Evolutionary conservation across 2,113 vertebrate species (phyloP).

Genomic region (Leucosticte australis): DNA sequence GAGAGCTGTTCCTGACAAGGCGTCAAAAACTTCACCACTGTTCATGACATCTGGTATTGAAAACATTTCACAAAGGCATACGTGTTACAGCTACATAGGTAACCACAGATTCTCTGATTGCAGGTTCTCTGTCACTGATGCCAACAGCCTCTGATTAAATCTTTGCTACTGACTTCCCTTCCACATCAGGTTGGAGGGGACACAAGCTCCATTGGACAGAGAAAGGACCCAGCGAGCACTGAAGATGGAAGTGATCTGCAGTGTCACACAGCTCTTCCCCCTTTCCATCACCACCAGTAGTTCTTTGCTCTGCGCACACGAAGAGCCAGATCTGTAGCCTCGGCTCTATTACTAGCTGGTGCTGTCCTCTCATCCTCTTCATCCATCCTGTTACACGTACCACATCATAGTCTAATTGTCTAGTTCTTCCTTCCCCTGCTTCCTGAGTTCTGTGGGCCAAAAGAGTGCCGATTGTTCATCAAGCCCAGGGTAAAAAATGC

Average conservation of each 20-base stretch:
- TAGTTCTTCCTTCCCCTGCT: slow-evolving; percentile 35
- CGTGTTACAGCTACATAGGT: accelerated
- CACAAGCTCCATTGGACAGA: neutral
- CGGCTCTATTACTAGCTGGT: neutral
- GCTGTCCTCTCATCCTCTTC: neutral
- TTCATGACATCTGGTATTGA: neutral
- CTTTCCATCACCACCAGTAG: neutral
- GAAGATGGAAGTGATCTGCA: neutral
- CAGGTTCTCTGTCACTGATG: neutral
- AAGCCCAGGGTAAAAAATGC: slow-evolving; percentile 16
- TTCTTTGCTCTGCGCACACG: neutral
- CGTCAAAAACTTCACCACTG: neutral
- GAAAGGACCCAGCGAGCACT: neutral
- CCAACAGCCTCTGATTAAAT: neutral
- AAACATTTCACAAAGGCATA: neutral
- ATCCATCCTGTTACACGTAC: neutral
- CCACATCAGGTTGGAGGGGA: neutral
- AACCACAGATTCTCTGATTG: neutral
- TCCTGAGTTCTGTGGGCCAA: slow-evolving; percentile 61
- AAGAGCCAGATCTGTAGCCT: neutral
- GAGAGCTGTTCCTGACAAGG: neutral
- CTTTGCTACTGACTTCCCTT: neutral
- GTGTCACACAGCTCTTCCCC: neutral
- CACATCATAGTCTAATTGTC: slow-evolving; percentile 39
- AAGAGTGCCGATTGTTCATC: slow-evolving; percentile 46